Percentiles rank a stretch among this genome's conserved stretches.
Conservation (phyloP, 2,888 invertebrate genomes). For the Chalcosyrphus nemorum region DNA sequence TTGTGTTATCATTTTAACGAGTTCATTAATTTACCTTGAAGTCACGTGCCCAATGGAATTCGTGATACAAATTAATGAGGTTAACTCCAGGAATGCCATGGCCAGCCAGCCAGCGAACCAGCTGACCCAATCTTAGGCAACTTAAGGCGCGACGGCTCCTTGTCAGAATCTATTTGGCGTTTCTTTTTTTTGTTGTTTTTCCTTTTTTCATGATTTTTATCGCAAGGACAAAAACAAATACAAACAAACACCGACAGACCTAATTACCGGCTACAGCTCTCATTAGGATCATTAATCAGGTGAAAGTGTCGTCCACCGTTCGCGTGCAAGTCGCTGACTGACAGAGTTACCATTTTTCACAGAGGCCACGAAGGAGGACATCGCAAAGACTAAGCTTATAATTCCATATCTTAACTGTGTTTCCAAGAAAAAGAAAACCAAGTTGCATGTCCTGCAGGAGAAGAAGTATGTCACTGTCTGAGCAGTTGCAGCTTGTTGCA, state of each 20-base stretch:
- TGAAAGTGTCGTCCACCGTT: slow-evolving; percentile 43
- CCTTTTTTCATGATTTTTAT: slow-evolving; percentile 1
- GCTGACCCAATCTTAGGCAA: neutral
- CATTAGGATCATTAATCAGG: slow-evolving; percentile 68
- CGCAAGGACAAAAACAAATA: neutral
- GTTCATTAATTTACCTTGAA: slow-evolving; percentile 70
- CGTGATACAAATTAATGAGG: slow-evolving; percentile 73
- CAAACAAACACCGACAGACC: slow-evolving; percentile 33
- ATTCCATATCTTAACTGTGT: slow-evolving; percentile 29
- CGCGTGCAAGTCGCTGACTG: slow-evolving; percentile 14
- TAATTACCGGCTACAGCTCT: slow-evolving; percentile 61
- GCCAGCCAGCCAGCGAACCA: slow-evolving; percentile 5
- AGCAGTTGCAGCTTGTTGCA: slow-evolving; percentile 41
- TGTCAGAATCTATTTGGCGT: slow-evolving; percentile 24
- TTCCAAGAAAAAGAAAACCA: neutral
- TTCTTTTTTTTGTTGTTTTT: neutral
- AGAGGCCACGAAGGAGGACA: neutral
- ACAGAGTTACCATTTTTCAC: slow-evolving; percentile 17
- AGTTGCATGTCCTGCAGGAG: slow-evolving; percentile 33
- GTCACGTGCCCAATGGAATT: slow-evolving; percentile 73
- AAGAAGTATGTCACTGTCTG: slow-evolving; percentile 19
- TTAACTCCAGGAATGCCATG: slow-evolving; percentile 40
- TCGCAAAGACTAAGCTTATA: slow-evolving; percentile 20
- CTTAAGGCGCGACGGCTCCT: neutral
- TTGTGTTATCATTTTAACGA: slow-evolving; percentile 61